Conservation (phyloP, 2,797 vertebrate genomes). For the Cyprinodon diabolis region DNA sequence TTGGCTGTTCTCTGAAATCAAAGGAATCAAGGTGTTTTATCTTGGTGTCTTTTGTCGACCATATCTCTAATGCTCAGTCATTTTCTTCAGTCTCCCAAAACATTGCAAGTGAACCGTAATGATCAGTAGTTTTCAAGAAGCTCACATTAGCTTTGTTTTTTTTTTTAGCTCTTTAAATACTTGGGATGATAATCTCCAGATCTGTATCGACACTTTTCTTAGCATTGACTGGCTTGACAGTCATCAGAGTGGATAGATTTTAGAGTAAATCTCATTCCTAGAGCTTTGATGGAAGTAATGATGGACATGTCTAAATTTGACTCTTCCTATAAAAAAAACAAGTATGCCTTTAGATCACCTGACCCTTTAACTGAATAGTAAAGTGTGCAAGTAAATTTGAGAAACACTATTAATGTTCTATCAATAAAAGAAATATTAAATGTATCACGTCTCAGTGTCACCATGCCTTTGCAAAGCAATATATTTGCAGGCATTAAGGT, state of each 20-base stretch:
- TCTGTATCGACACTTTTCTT: not conserved
- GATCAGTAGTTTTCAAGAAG: not conserved
- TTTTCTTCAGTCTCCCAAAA: not conserved
- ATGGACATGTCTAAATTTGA: not conserved
- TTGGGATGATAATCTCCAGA: not conserved
- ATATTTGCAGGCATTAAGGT: slow-evolving; percentile 27
- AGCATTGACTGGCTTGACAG: not conserved
- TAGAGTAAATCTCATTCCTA: not conserved
- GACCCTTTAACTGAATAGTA: not conserved
- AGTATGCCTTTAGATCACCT: not conserved
- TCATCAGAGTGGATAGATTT: not conserved
- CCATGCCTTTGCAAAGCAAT: slow-evolving; percentile 9
- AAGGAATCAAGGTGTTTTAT: not conserved
- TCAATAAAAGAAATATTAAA: slow-evolving; percentile 36
- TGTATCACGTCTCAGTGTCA: slow-evolving; percentile 5
- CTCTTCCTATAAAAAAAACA: not conserved
- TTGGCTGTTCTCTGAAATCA: not conserved
- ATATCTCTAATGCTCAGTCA: not conserved
- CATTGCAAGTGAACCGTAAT: not conserved
- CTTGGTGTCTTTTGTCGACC: not conserved
- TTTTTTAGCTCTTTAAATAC: not conserved
- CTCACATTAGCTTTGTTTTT: not conserved
- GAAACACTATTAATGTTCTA: slow-evolving; percentile 28
- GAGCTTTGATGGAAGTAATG: not conserved
- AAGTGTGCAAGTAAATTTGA: slow-evolving; percentile 8